Conservation (phyloP, 2,797 vertebrate species). For the Urosaurus nigricauda region DNA sequence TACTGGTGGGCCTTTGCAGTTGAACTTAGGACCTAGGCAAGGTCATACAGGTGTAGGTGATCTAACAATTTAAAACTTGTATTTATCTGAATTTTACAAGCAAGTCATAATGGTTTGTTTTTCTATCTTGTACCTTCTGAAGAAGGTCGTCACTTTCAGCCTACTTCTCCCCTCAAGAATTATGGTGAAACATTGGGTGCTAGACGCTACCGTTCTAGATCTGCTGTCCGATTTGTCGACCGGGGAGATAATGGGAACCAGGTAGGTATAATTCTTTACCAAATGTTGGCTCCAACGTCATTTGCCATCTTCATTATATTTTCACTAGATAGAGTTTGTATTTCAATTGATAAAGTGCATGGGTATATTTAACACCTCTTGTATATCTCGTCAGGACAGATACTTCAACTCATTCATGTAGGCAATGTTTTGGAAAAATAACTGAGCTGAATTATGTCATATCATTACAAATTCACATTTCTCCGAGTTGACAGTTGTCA, state of each 20-base stretch:
- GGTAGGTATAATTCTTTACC: slow-evolving; percentile 69
- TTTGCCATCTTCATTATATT: background rate
- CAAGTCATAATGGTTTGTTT: slow-evolving; percentile 17
- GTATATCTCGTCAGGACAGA: background rate
- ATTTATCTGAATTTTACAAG: background rate
- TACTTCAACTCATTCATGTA: background rate
- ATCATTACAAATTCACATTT: background rate
- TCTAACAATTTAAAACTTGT: background rate
- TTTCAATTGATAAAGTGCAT: background rate
- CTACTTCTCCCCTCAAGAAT: slow-evolving; percentile 89
- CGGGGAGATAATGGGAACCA: slow-evolving; percentile 74
- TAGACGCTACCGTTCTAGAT: slow-evolving; percentile 83
- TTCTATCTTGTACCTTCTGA: slow-evolving; percentile 57
- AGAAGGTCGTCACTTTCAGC: slow-evolving; percentile 83
- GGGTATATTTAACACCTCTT: background rate
- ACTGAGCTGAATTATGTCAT: background rate
- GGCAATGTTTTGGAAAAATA: background rate
- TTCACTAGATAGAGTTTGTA: background rate
- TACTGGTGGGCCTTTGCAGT: background rate
- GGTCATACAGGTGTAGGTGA: background rate
- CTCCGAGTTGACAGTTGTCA: background rate
- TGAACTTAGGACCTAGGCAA: background rate
- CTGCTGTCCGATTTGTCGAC: slow-evolving; percentile 87
- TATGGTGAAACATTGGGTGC: slow-evolving; percentile 68
- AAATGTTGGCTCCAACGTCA: background rate